Evolutionary conservation across 1,140 invertebrate genomes (phyloP).

Genomic region (Bradysia coprophila): DNA sequence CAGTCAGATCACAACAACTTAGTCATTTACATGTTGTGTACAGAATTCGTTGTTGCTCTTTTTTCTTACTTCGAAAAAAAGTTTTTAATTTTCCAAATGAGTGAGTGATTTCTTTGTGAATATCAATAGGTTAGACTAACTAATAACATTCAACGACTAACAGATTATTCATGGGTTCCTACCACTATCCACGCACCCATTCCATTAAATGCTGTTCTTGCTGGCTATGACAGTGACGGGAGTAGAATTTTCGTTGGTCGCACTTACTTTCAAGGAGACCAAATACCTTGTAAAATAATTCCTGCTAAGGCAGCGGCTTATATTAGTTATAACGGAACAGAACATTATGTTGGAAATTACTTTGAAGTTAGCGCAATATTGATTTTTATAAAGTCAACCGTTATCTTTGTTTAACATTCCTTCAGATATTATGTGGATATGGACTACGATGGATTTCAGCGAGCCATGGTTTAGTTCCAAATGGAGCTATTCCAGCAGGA

Average conservation of each 20-base stretch:
- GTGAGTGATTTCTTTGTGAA: too few species aligned
- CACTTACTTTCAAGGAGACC: slow-evolving; percentile 18
- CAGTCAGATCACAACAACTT: too few species aligned
- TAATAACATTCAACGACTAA: too few species aligned
- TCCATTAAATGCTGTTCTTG: slow-evolving; percentile 23
- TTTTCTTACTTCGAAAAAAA: too few species aligned
- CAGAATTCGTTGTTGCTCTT: too few species aligned
- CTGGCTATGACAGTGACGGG: slow-evolving; percentile 26
- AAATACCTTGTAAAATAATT: slow-evolving; percentile 23
- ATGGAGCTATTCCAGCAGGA: slow-evolving; percentile 36
- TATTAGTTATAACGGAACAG: slow-evolving; percentile 25
- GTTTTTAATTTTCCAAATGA: too few species aligned
- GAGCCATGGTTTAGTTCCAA: slow-evolving; percentile 30
- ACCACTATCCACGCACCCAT: slow-evolving; percentile 13
- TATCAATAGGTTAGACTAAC: too few species aligned
- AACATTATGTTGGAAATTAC: slow-evolving; percentile 23
- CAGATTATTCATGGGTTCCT: slow-evolving; percentile 15
- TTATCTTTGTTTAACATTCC: slow-evolving; percentile 27
- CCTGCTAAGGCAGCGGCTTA: slow-evolving; percentile 23
- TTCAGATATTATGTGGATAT: slow-evolving; percentile 35
- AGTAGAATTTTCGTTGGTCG: slow-evolving; percentile 25
- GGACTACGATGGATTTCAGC: slow-evolving; percentile 28
- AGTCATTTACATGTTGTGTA: too few species aligned
- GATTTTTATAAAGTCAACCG: slow-evolving; percentile 25
- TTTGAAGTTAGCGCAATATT: slow-evolving; percentile 38